Evolutionary conservation across 1,140 invertebrate genomes (phyloP).

Genomic region (Plodia interpunctella): DNA sequence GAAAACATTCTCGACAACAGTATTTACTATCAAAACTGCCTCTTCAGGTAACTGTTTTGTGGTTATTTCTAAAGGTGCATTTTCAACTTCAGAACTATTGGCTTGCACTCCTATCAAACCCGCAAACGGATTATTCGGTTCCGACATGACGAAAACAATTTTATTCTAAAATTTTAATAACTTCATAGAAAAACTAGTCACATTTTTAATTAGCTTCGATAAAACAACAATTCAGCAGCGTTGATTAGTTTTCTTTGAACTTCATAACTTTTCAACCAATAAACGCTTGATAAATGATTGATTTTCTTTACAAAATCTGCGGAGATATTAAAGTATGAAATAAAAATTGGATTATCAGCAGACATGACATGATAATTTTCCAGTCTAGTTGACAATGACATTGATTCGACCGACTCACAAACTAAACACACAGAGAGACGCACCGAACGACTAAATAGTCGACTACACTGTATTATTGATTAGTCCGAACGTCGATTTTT

Average conservation of each 20-base stretch:
- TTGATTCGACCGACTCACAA: no score
- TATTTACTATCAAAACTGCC: constrained; percentile 50
- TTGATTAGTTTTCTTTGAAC: no score
- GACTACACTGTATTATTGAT: no score
- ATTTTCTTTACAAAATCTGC: constrained; percentile 16
- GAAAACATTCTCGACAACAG: constrained; percentile 81
- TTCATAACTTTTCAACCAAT: background rate
- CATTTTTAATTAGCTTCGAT: background rate
- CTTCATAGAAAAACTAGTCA: constrained; percentile 20
- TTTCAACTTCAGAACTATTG: constrained; percentile 32
- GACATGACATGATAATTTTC: no score
- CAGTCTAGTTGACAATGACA: no score
- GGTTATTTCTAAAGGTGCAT: constrained; percentile 25
- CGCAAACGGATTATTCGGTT: constrained; percentile 65
- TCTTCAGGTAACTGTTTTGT: constrained; percentile 24
- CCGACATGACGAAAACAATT: constrained; percentile 49
- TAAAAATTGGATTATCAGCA: no score
- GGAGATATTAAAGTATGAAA: constrained; percentile 23
- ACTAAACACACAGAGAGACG: no score
- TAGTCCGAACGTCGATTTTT: no score
- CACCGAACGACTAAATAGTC: no score
- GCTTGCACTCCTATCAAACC: constrained; percentile 56
- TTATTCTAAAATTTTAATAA: constrained; percentile 13
- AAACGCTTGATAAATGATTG: constrained; percentile 5
- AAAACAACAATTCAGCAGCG: no score